These are phyloP conservation scores for Vulpes vulpes DNA, from an alignment of 2,113 vertebrate species.

Conservation along the genomic window DNA sequence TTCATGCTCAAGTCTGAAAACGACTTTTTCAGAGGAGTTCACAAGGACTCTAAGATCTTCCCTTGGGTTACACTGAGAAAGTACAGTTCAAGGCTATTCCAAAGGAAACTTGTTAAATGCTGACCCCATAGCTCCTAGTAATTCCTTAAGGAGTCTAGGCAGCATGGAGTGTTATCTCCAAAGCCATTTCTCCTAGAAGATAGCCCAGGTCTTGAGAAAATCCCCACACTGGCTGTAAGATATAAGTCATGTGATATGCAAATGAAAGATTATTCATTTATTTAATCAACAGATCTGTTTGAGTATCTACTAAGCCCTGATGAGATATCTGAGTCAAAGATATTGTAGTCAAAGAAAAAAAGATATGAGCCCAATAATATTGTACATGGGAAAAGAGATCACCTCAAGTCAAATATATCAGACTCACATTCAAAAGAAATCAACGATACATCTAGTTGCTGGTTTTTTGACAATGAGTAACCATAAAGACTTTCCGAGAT, in stretches of 20 bases:
- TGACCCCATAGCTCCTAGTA: background rate
- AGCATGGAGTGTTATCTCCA: background rate
- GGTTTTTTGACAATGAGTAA: background rate
- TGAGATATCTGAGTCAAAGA: slow-evolving; percentile 34
- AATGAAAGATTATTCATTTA: background rate
- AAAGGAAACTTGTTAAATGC: slow-evolving; percentile 29
- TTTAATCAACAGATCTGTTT: slow-evolving; percentile 11
- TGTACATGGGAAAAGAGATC: background rate
- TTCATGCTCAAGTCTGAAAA: slow-evolving; percentile 32
- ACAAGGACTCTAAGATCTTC: background rate
- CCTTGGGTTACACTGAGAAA: background rate
- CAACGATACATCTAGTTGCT: background rate
- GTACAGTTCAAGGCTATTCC: slow-evolving; percentile 3
- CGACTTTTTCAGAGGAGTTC: background rate
- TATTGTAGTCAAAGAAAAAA: slow-evolving; percentile 14
- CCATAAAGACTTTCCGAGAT: slow-evolving; percentile 4
- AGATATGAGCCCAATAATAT: background rate
- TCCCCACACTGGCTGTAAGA: background rate
- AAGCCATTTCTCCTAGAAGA: background rate
- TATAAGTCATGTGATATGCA: background rate
- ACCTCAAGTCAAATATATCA: background rate
- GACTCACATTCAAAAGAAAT: slow-evolving; percentile 17
- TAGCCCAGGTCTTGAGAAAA: background rate
- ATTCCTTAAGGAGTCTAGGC: background rate
- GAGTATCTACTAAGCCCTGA: background rate